Percentiles rank a stretch among this genome's conserved stretches.
Conservation (phyloP, 2,797 vertebrate genomes). For the Melanotaenia nigrans region DNA sequence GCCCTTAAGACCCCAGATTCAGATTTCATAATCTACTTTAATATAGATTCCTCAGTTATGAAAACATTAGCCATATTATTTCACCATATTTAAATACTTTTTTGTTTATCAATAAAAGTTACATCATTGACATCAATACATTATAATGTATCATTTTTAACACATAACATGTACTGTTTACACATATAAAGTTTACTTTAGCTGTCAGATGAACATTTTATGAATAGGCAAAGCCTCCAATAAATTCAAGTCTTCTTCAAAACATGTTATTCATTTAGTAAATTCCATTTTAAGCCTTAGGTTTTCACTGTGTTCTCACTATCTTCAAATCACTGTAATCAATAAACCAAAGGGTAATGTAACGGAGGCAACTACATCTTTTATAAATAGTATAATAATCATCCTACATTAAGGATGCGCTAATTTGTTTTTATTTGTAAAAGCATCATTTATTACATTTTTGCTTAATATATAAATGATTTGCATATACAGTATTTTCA, state of each 20-base stretch:
- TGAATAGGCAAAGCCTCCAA: neutral
- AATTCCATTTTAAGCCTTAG: too few species aligned
- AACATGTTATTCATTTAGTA: neutral
- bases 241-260: neutral
- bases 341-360: neutral
- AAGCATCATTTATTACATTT: neutral
- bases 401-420: neutral
- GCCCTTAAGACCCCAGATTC: neutral
- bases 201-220: neutral
- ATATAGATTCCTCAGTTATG: neutral
- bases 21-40: conserved; percentile 4
- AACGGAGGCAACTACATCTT: neutral
- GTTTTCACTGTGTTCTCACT: neutral
- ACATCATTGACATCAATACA: too few species aligned
- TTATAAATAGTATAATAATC: neutral
- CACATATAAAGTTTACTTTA: too few species aligned
- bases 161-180: too few species aligned
- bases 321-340: neutral
- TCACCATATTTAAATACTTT: neutral
- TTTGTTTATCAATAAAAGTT: too few species aligned
- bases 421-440: neutral
- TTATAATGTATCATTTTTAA: too few species aligned
- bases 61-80: neutral
- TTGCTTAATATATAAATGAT: neutral
- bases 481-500: too few species aligned